Conservation (phyloP, 2,888 invertebrate species). For the Agrypnus murinus region DNA sequence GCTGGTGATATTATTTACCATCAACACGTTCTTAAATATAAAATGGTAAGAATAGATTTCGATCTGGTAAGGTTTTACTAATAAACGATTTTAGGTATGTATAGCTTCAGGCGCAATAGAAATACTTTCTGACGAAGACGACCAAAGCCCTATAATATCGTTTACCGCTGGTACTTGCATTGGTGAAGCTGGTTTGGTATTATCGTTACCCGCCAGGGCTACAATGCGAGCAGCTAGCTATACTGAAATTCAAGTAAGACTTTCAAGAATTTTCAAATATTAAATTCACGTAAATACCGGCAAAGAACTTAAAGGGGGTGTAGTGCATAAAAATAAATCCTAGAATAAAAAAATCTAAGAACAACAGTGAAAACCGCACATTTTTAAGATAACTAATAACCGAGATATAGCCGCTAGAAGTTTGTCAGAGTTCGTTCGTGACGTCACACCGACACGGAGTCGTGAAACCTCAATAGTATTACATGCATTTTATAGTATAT, state of each 20-base stretch:
- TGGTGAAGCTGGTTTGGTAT: slow-evolving; percentile 73
- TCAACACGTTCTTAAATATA: slow-evolving; percentile 73
- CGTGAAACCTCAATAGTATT: too few species aligned
- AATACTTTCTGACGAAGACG: slow-evolving; percentile 73
- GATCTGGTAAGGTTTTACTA: slow-evolving; percentile 6
- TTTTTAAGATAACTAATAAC: too few species aligned
- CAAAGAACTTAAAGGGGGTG: too few species aligned
- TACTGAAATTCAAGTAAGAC: slow-evolving; percentile 67
- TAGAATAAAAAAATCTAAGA: too few species aligned
- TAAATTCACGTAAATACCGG: too few species aligned
- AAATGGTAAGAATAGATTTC: slow-evolving; percentile 69
- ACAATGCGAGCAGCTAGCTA: slow-evolving; percentile 74
- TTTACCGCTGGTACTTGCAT: slow-evolving; percentile 73
- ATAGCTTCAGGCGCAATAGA: slow-evolving; percentile 73
- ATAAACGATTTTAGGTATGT: slow-evolving; percentile 68
- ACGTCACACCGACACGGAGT: too few species aligned
- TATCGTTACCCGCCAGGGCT: slow-evolving; percentile 73
- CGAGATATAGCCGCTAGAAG: too few species aligned
- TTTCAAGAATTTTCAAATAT: too few species aligned
- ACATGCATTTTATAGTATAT: too few species aligned
- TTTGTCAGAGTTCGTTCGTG: too few species aligned
- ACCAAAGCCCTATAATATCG: slow-evolving; percentile 74
- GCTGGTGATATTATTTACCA: slow-evolving; percentile 73
- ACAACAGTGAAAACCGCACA: too few species aligned
- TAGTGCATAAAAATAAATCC: too few species aligned